Conservation (phyloP, 2,113 vertebrate genomes). For the Cervus canadensis region DNA sequence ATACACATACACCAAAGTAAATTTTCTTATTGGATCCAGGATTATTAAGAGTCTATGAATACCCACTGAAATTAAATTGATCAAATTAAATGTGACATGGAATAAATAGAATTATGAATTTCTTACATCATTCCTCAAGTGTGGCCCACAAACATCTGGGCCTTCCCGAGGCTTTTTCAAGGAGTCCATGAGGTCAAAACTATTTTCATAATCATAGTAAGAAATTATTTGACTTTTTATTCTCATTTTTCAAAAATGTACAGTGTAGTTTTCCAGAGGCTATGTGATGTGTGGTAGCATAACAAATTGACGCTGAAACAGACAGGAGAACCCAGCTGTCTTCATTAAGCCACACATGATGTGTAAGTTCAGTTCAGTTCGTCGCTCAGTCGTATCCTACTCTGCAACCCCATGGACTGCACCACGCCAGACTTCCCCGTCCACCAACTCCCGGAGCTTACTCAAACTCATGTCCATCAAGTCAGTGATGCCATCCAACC, state of each 20-base stretch:
- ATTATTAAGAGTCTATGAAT: neutral
- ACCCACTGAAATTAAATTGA: neutral
- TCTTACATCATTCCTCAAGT: neutral
- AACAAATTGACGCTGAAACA: neutral
- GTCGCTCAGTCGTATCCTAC: neutral
- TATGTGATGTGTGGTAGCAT: neutral
- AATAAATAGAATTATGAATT: neutral
- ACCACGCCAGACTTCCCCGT: neutral
- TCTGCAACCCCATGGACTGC: neutral
- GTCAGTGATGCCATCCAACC: neutral
- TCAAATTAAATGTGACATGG: neutral
- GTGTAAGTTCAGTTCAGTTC: neutral
- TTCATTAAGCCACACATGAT: neutral
- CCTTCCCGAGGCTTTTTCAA: neutral
- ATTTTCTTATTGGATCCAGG: neutral
- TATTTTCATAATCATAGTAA: neutral
- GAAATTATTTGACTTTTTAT: neutral
- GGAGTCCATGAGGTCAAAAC: neutral
- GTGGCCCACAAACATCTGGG: neutral
- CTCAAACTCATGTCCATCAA: neutral
- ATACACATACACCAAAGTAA: neutral
- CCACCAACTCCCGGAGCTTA: neutral
- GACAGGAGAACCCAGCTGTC: neutral
- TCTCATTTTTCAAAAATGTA: neutral
- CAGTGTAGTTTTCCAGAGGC: neutral